Evolutionary conservation across 2,113 vertebrate species (phyloP).

Genomic region (Neodon shergylaensis): DNA sequence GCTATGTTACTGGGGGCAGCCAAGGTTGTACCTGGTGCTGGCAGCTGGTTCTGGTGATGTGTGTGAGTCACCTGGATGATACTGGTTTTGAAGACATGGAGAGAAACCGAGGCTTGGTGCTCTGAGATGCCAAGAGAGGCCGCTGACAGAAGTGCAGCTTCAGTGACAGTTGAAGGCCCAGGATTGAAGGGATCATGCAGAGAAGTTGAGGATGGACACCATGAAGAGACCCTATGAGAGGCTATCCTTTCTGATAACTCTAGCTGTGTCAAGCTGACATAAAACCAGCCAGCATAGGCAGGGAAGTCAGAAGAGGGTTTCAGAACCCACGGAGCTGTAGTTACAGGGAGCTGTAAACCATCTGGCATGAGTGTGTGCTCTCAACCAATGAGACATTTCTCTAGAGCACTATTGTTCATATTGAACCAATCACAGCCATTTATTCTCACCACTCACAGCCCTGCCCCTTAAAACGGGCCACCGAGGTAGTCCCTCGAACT

Average conservation of each 20-base stretch:
- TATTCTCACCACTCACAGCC: neutral
- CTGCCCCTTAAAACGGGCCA: neutral
- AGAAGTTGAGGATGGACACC: neutral
- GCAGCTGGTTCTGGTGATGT: neutral
- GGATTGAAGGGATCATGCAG: neutral
- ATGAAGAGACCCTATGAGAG: neutral
- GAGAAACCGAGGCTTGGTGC: neutral
- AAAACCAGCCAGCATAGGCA: neutral
- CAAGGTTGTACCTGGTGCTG: neutral
- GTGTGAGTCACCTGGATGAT: too few species aligned
- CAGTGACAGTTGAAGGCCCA: neutral
- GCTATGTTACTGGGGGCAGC: neutral
- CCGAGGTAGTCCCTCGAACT: too few species aligned
- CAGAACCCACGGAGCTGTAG: neutral
- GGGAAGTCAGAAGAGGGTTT: neutral
- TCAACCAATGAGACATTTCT: neutral
- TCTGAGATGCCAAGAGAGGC: neutral
- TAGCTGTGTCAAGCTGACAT: neutral
- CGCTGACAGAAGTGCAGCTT: neutral
- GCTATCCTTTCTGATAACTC: neutral
- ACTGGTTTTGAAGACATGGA: neutral
- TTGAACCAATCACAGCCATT: neutral
- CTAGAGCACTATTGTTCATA: neutral
- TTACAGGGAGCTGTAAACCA: neutral
- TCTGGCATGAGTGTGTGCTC: neutral